Base-by-base conservation (phyloP, 2,113 vertebrate genomes). In the Malaclemys terrapin region DNA sequence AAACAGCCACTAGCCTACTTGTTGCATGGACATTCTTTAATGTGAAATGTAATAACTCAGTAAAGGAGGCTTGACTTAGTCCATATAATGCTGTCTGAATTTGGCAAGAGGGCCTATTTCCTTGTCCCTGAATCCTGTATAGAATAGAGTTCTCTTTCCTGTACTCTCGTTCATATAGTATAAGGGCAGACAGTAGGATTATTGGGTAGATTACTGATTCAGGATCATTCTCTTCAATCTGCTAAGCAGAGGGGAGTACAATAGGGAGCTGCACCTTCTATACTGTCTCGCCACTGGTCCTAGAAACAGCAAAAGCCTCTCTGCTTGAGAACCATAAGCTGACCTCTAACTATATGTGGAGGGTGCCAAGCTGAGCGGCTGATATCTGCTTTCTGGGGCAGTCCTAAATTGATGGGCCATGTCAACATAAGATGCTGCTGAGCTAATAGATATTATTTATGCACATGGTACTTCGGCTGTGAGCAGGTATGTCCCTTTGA, bases 121-220 rank as follows among this genome's bases (percentile, higher is more conserved):
- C 13, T 53, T 69, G 47, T 5, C 17, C 83, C 82, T 93, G 82
- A 92, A 79, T 87, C 25, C 27, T 94, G 89, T 87, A 24, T 27
- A 84, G 20, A 4, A 76, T 27, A 89, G 80, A 57, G 80, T 6
- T 65, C 12, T 80, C 3, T 6, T 19, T 82, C 38, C 25, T 89
- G 88, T 49, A 11, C 54, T 13, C 3, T 79, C 4, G 1, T 29
- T 85, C 65, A 38, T 38, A 38, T 69, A 69, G 14, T 1, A 81
- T 89, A 88, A 95, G 79, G 82, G 14, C 84, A 84, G 45, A 81
- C 88, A 83, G 27, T 13, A 42, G 4, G 0, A 17, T 10, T 82
- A 86, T 87, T 72, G 17, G 78, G 50, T 50, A 83, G 49, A 35
- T 35, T 78, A 65, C 53, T 81, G 59, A 90, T 81, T 29, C 92